These are phyloP conservation scores for Smutsia gigantea DNA, from an alignment of 2,797 vertebrate genomes.

Conservation along the genomic window DNA sequence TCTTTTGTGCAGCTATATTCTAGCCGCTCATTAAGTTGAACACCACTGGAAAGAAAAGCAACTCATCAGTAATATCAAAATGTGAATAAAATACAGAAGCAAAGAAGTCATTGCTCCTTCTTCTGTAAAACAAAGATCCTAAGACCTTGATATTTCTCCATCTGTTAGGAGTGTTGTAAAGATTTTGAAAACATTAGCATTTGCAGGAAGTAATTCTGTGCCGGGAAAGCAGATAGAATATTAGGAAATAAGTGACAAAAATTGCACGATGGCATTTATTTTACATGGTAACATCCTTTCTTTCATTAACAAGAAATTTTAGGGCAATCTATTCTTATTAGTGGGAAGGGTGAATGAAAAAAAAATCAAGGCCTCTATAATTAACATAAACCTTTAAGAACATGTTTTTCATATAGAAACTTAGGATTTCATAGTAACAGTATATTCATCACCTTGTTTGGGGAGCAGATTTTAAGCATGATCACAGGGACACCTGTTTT, in stretches of 20 bases:
- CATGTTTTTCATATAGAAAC: background rate
- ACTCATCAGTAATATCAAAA: background rate
- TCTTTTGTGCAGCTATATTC: background rate
- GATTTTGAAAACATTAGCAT: constrained; percentile 19
- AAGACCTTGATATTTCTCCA: background rate
- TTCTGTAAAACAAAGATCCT: constrained; percentile 29
- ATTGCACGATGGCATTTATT: background rate
- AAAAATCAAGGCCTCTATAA: background rate
- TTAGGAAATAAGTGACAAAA: constrained; percentile 36
- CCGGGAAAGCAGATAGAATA: background rate
- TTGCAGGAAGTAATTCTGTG: background rate
- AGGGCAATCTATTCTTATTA: background rate
- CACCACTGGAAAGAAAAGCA: background rate
- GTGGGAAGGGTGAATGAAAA: background rate
- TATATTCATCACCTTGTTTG: background rate
- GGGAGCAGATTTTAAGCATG: constrained; percentile 27
- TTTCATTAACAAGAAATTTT: constrained; percentile 48
- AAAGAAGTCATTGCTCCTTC: background rate
- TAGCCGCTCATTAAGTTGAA: background rate
- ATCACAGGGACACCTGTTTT: constrained; percentile 45
- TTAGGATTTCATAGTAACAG: constrained; percentile 33
- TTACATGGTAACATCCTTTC: background rate
- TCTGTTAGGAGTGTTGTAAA: constrained; percentile 33
- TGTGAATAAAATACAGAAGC: background rate
- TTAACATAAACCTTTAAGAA: background rate